phyloP scores from a whole-genome alignment of 2,797 vertebrate genomes.

The Limnodromus scolopaceus region DNA sequence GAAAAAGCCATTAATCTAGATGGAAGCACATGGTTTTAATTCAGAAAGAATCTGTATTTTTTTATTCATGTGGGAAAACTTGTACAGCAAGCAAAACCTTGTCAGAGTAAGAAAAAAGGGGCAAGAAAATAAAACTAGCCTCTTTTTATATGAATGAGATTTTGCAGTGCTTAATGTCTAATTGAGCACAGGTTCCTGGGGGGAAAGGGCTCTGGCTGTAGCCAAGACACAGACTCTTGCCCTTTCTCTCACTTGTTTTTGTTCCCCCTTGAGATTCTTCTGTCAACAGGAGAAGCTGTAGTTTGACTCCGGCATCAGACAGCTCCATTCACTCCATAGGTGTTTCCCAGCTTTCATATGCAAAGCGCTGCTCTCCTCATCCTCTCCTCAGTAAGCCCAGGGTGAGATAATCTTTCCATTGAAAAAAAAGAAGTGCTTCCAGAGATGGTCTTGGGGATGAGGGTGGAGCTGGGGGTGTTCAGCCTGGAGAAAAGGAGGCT shows the following conservation, averaged over 20 bases:
- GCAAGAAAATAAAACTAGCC: background rate
- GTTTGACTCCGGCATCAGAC: background rate
- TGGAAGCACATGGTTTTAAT: background rate
- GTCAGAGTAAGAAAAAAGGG: background rate
- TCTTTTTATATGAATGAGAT: background rate
- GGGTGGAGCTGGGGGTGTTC: background rate
- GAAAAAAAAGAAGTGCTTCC: background rate
- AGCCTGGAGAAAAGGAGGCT: too few species aligned
- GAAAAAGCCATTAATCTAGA: background rate
- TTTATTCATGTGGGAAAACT: background rate
- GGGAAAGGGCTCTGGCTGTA: background rate
- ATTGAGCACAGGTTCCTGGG: background rate
- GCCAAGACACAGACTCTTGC: background rate
- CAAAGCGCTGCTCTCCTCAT: conserved; percentile 13
- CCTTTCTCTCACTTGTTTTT: background rate
- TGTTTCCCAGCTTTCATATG: conserved; percentile 23
- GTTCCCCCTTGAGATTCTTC: background rate
- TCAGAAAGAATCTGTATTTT: background rate
- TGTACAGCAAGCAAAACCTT: background rate
- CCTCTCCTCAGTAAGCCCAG: background rate
- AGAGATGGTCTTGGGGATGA: background rate
- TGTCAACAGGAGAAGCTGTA: background rate
- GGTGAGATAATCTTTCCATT: background rate
- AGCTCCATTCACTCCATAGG: background rate
- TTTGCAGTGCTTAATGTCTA: background rate